phyloP scores from a whole-genome alignment of 2,797 vertebrate genomes.

The Austrolebias charrua region DNA sequence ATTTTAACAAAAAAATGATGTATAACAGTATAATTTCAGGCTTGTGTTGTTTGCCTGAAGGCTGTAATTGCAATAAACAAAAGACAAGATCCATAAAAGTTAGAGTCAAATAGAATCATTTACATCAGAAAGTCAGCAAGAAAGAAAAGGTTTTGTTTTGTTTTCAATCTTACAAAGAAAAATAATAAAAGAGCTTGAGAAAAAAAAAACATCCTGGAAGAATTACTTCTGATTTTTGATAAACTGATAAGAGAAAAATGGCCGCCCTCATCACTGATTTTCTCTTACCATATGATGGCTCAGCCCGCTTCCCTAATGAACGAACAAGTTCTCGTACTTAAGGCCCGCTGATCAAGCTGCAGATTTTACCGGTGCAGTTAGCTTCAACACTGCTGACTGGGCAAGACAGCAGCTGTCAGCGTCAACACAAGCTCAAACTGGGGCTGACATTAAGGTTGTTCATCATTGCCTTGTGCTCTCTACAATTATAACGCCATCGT shows the following conservation, averaged over 20 bases:
- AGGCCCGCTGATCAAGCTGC: slow-evolving; percentile 35
- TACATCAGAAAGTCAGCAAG: background rate
- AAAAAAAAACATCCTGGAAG: background rate
- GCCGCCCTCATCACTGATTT: slow-evolving; percentile 9
- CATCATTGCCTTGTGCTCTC: slow-evolving; percentile 38
- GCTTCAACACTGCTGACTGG: slow-evolving; percentile 41
- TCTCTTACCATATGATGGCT: slow-evolving; percentile 34
- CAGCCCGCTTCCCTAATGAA: slow-evolving; percentile 27
- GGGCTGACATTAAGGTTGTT: slow-evolving; percentile 56
- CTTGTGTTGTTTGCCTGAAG: slow-evolving; percentile 1
- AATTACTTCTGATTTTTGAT: background rate
- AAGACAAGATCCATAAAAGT: background rate
- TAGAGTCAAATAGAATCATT: slow-evolving; percentile 1
- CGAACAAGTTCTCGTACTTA: slow-evolving; percentile 49
- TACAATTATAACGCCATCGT: slow-evolving; percentile 48
- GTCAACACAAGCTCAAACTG: slow-evolving; percentile 63
- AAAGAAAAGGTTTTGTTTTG: background rate
- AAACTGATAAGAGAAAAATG: background rate
- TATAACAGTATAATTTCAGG: slow-evolving; percentile 5
- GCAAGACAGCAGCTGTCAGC: slow-evolving; percentile 35
- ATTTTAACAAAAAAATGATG: background rate
- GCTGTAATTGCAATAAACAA: slow-evolving; percentile 11
- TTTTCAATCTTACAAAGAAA: background rate
- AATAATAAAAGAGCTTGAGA: background rate
- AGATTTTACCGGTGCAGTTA: slow-evolving; percentile 63